These are phyloP conservation scores for Coracopsis vasa DNA, from an alignment of 2,113 vertebrate genomes.

Conservation along the genomic window DNA sequence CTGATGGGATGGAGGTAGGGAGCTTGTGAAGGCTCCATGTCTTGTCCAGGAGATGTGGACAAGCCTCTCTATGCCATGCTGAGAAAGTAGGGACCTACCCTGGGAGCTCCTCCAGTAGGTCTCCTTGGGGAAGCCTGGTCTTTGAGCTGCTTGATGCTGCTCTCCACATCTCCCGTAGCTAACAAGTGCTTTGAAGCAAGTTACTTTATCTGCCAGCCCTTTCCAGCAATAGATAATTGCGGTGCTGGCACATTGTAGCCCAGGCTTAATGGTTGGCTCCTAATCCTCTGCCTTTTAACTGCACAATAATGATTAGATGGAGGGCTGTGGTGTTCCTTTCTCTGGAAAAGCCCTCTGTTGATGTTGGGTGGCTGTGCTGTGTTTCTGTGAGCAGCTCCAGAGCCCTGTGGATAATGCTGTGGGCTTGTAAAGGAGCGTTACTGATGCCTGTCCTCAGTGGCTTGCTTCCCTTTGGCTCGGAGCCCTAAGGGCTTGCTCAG, in stretches of 20 bases:
- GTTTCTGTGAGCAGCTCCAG: neutral
- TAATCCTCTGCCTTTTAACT: neutral
- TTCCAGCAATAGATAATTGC: neutral
- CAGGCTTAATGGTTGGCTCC: neutral
- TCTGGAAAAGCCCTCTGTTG: neutral
- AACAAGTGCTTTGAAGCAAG: neutral
- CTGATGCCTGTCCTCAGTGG: neutral
- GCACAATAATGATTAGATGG: rapidly evolving
- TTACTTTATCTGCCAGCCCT: neutral
- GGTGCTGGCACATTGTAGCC: neutral
- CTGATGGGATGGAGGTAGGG: neutral
- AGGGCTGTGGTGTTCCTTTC: neutral
- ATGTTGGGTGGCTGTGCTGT: neutral
- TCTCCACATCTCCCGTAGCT: neutral
- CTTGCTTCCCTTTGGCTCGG: neutral
- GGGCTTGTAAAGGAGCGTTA: neutral
- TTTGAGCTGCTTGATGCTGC: neutral
- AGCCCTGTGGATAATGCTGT: neutral
- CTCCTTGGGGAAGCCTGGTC: neutral
- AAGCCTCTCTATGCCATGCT: rapidly evolving
- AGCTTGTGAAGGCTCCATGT: rapidly evolving
- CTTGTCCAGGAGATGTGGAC: neutral
- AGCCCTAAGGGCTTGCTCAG: neutral
- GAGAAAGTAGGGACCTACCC: neutral
- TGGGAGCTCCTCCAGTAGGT: neutral